Conservation (phyloP, 2,888 invertebrate species). For the Halocaridina rubra region DNA sequence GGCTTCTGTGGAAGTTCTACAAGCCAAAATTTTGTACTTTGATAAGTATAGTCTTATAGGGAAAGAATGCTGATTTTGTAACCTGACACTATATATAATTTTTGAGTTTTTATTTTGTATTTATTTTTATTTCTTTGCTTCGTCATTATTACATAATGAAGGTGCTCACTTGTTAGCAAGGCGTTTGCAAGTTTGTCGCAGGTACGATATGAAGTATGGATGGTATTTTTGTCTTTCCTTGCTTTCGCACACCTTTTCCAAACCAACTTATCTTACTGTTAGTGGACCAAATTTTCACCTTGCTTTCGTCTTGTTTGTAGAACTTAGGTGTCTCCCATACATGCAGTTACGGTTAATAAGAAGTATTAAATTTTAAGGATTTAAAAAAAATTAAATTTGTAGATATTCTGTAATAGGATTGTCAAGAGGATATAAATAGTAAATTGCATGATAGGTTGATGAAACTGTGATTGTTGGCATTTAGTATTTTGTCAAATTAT, state of each 20-base stretch:
- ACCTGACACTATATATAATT: conserved; percentile 40
- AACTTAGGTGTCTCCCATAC: not conserved
- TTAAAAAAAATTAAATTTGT: too few relatives aligned
- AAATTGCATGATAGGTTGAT: too few relatives aligned
- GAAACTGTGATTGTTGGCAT: not conserved
- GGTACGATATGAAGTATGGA: not conserved
- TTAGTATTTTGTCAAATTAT: too few relatives aligned
- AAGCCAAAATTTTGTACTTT: conserved; percentile 60
- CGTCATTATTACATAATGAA: conserved; percentile 32
- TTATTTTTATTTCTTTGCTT: conserved; percentile 27
- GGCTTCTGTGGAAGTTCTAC: conserved; percentile 22
- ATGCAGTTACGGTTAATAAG: too few relatives aligned
- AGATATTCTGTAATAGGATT: too few relatives aligned
- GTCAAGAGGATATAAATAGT: too few relatives aligned
- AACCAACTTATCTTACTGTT: conserved; percentile 38
- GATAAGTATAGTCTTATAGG: conserved; percentile 54
- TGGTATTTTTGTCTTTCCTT: conserved; percentile 6
- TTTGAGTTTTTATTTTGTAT: not conserved
- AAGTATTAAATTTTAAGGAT: too few relatives aligned
- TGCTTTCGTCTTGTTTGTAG: conserved; percentile 47
- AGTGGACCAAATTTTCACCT: conserved; percentile 56
- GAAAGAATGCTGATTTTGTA: conserved; percentile 52
- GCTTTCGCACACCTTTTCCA: conserved; percentile 25
- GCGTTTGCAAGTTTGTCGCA: conserved; percentile 34
- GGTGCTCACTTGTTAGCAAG: conserved; percentile 51